Conservation (phyloP, 1,140 invertebrate genomes). For the Nomia melanderi region DNA sequence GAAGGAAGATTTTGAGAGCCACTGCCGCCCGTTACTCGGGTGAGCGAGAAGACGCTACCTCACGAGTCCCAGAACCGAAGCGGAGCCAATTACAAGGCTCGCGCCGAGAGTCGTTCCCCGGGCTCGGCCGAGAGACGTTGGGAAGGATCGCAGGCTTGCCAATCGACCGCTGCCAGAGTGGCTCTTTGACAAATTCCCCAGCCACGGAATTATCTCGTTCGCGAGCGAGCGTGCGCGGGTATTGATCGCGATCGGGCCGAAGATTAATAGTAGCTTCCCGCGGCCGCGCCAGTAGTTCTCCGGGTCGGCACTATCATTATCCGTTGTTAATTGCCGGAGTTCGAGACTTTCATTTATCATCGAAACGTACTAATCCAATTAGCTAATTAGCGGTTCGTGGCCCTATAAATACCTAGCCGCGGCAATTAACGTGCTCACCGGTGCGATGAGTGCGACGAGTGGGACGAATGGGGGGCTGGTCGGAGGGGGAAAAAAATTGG, state of each 20-base stretch:
- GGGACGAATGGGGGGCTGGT: constrained; percentile 9
- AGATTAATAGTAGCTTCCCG: background rate
- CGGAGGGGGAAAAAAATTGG: too few relatives aligned
- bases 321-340: background rate
- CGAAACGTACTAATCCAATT: constrained; percentile 49
- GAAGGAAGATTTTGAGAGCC: constrained; percentile 28
- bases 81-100: constrained; percentile 51
- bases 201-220: constrained; percentile 18
- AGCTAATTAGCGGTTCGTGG: constrained; percentile 53
- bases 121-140: background rate
- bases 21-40: constrained; percentile 38
- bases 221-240: too few relatives aligned
- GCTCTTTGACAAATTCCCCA: constrained; percentile 37
- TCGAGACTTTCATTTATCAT: constrained; percentile 25
- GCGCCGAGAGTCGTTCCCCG: constrained; percentile 30
- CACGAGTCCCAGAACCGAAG: constrained; percentile 2
- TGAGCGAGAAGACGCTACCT: constrained; percentile 36
- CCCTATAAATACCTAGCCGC: constrained; percentile 23
- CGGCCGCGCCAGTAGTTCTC: background rate
- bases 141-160: background rate
- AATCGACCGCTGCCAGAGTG: background rate
- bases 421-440: constrained; percentile 50
- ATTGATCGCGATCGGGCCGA: background rate
- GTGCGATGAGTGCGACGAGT: constrained; percentile 11
- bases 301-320: background rate